Evolutionary conservation across 2,888 invertebrate genomes (phyloP).

Genomic region (Philereme transversata): DNA sequence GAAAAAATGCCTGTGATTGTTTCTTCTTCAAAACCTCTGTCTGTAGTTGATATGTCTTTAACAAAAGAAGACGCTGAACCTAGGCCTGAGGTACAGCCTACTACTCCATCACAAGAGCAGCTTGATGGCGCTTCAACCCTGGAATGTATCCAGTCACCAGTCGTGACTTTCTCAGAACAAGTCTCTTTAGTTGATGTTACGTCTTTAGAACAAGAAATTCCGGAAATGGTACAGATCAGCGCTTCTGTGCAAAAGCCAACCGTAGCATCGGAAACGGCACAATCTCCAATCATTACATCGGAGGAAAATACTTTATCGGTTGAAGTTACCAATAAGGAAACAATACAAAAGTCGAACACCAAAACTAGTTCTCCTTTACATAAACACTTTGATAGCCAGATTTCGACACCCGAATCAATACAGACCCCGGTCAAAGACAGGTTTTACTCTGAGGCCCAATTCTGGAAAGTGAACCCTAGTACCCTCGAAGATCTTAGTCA

Average conservation of each 20-base stretch:
- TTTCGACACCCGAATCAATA: constrained; percentile 69
- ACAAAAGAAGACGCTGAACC: constrained; percentile 40
- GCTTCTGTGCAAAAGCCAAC: constrained; percentile 2
- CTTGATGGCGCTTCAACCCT: background rate
- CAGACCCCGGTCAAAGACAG: constrained; percentile 76
- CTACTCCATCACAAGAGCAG: constrained; percentile 5
- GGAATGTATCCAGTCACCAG: background rate
- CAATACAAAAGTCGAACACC: constrained; percentile 12
- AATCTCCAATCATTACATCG: background rate
- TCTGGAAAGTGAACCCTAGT: constrained; percentile 70
- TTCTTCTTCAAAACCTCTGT: constrained; percentile 34
- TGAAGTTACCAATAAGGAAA: constrained; percentile 3
- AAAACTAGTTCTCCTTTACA: constrained; percentile 20
- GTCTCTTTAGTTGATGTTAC: constrained; percentile 41
- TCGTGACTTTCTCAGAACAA: background rate
- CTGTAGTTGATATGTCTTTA: constrained; percentile 43
- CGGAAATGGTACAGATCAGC: constrained; percentile 20
- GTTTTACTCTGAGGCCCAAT: constrained; percentile 73
- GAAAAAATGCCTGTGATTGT: constrained; percentile 43
- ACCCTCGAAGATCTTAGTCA: constrained; percentile 49
- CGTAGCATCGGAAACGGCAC: background rate
- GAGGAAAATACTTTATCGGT: constrained; percentile 2
- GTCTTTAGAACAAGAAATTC: constrained; percentile 45
- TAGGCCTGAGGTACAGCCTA: background rate
- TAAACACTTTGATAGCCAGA: constrained; percentile 48